Conservation (phyloP, 2,113 vertebrate species). For the Todiramphus saurophagus region DNA sequence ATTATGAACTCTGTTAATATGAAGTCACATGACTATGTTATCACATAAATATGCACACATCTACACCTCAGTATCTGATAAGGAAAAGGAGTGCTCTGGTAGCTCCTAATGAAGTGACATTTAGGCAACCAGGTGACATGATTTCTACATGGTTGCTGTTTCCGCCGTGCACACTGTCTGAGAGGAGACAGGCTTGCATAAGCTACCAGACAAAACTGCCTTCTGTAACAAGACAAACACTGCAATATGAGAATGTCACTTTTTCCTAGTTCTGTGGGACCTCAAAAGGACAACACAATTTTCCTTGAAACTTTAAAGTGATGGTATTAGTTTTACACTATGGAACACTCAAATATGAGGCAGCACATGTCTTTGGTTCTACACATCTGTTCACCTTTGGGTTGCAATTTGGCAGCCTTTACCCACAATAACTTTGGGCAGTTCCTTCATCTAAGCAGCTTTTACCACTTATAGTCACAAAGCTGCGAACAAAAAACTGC, state of each 20-base stretch:
- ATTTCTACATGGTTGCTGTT: background rate
- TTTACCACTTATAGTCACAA: background rate
- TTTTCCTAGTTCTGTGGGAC: background rate
- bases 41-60: background rate
- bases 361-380: background rate
- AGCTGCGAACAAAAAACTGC: background rate
- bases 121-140: background rate
- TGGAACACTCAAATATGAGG: background rate
- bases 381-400: background rate
- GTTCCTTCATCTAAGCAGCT: background rate
- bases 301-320: background rate
- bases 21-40: rapidly evolving
- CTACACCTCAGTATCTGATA: background rate
- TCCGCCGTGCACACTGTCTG: rapidly evolving
- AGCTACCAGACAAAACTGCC: background rate
- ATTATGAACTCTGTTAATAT: background rate
- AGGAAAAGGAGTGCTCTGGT: background rate
- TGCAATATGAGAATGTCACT: background rate
- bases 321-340: background rate
- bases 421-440: background rate
- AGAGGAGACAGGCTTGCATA: background rate
- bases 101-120: background rate
- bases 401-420: background rate
- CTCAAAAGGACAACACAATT: background rate
- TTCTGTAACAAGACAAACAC: background rate